Evolutionary conservation across 2,888 invertebrate genomes (phyloP), one percentile per base, ranked within the genome.

Genomic region (Diadegma fenestrale): DNA sequence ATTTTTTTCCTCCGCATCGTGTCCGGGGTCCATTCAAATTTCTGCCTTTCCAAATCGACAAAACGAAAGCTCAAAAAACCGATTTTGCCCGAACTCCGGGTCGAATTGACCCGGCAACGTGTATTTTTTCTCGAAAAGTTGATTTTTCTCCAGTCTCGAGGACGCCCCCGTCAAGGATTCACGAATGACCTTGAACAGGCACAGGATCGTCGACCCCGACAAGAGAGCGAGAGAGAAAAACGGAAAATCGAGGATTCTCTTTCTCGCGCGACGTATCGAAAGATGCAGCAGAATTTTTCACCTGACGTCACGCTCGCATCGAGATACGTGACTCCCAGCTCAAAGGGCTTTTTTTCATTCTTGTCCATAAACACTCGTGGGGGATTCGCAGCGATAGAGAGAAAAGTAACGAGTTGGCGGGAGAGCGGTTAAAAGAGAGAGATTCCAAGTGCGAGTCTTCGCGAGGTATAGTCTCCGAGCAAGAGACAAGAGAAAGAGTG

Each of bases 151-250:
- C 14, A 58, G 58, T 58, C 58, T 58, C 14, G 26, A 58, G 58
- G 26, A 58, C 58, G 12, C 66, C 73, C 84, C 61, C 33, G 54
- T 83, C 86, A 84, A 88, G 88, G 86, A 85, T 88, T 75, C n/a
- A n/a, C 77, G 58, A 71, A 72, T 82, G 85, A 82, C 88, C 87
- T 88, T 87, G 86, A 81, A 79, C 22, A 61, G 76, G 80, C 72
- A 81, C 79, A 80, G 82, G 88, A 87, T 87, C 88, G 86, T 82
- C 86, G 88, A 88, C 88, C 87, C 26, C 45, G 7, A 48, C 78
- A 63, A 54, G 17, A 48, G 68, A 58, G 73, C 41, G 6, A 37
- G n/a, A 64, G 26, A 78, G 80, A 80, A 80, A 83, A 30, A 37
- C 41, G 26, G 48, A 71, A 71, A 71, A 79, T 48, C 51, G 37